Evolutionary conservation across 2,113 vertebrate species (phyloP).

Genomic region (Climacteris rufus): DNA sequence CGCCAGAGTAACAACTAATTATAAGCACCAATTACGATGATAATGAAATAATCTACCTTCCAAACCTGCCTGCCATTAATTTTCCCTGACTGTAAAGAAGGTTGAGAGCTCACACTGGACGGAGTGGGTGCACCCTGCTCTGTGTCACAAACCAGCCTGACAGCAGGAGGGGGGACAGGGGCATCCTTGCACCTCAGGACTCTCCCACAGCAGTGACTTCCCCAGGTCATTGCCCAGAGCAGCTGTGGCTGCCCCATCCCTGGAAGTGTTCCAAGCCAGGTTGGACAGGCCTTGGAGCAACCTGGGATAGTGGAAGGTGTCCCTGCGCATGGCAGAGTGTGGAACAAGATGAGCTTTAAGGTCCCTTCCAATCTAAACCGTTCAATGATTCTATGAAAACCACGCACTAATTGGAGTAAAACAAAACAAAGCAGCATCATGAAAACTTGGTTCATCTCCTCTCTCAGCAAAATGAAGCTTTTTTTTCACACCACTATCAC

Average conservation of each 20-base stretch:
- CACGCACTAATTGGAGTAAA: fast-evolving
- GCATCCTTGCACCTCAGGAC: fast-evolving
- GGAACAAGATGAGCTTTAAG: not conserved
- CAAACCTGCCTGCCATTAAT: slow-evolving; percentile 17
- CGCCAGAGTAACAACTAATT: slow-evolving; percentile 41
- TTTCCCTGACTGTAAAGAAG: not conserved
- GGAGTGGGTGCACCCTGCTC: not conserved
- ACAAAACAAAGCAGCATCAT: not conserved
- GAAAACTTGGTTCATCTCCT: not conserved
- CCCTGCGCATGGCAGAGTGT: not conserved
- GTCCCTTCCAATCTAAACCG: not conserved
- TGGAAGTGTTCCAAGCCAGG: not conserved
- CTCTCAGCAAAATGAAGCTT: not conserved
- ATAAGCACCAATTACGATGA: slow-evolving; percentile 35
- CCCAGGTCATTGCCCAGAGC: not conserved
- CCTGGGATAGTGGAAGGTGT: not conserved
- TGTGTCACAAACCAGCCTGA: not conserved
- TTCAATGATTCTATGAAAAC: not conserved
- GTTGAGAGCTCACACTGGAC: not conserved
- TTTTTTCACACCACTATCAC: not conserved
- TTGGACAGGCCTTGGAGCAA: fast-evolving
- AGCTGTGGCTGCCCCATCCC: not conserved
- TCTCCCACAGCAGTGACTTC: not conserved
- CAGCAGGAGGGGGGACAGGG: not conserved
- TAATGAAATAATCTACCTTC: slow-evolving; percentile 54